Evolutionary conservation across 2,888 invertebrate species (phyloP).

Genomic region (Agrilus biguttatus): DNA sequence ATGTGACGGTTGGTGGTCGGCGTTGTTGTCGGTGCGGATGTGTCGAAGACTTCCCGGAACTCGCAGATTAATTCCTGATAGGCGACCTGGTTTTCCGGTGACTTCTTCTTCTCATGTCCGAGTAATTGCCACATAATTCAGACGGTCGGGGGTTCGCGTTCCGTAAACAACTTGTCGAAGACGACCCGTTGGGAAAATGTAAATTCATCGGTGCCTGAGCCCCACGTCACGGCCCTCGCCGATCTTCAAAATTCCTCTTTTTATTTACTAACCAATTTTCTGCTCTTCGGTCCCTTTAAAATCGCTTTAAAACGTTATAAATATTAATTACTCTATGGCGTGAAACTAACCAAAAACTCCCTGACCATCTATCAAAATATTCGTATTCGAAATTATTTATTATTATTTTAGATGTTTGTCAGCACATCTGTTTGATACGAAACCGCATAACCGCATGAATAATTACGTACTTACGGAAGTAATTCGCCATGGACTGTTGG

Average conservation of each 20-base stretch:
- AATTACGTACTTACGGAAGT: no score
- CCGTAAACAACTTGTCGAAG: slow-evolving; percentile 16
- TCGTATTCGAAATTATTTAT: slow-evolving; percentile 15
- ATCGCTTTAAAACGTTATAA: slow-evolving; percentile 18
- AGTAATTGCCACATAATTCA: no score
- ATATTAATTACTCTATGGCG: slow-evolving; percentile 18
- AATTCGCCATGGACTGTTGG: no score
- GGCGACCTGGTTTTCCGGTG: no score
- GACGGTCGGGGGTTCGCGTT: no score
- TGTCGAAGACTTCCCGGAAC: no score
- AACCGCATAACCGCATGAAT: no score
- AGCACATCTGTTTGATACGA: no score
- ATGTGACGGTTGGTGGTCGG: no score
- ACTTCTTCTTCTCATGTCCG: no score
- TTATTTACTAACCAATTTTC: slow-evolving; percentile 20
- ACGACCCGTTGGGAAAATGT: slow-evolving; percentile 23
- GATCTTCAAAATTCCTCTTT: slow-evolving; percentile 9
- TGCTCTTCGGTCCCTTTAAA: slow-evolving; percentile 18
- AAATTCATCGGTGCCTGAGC: slow-evolving; percentile 16
- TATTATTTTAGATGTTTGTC: slow-evolving; percentile 6
- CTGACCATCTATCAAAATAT: slow-evolving; percentile 16
- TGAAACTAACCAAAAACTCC: slow-evolving; percentile 14
- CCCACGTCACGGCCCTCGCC: slow-evolving; percentile 15
- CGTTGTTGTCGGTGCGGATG: no score
- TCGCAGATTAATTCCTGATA: no score